A percentile compares a stretch with the other conserved stretches of the same genome.
Conservation (phyloP, 2,113 vertebrate species). For the Clarias macrocephalus region DNA sequence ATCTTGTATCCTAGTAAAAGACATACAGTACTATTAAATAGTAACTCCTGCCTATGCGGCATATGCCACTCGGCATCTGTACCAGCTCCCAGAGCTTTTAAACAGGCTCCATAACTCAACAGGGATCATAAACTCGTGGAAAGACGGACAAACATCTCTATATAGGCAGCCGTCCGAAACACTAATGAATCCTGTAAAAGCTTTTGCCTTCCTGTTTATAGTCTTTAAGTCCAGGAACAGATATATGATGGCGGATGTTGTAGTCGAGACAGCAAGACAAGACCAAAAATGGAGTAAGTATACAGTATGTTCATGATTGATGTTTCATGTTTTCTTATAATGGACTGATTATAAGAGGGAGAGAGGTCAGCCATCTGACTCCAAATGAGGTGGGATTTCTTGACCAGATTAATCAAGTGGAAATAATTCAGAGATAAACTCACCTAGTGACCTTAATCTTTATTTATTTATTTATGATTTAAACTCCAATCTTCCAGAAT, state of each 20-base stretch:
- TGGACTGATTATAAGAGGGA: slow-evolving; percentile 14
- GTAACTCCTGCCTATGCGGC: background rate
- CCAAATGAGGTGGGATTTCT: slow-evolving; percentile 25
- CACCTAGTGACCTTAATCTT: slow-evolving; percentile 20
- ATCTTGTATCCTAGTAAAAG: background rate
- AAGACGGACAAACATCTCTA: background rate
- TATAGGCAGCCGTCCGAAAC: slow-evolving; percentile 2
- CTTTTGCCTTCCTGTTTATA: background rate
- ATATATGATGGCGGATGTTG: background rate
- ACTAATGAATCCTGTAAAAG: slow-evolving; percentile 20
- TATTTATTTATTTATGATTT: no score
- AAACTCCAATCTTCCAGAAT: background rate
- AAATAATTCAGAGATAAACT: slow-evolving; percentile 40
- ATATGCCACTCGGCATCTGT: background rate
- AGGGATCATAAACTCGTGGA: background rate
- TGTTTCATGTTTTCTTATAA: background rate
- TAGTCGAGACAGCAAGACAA: background rate
- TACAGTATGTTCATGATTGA: background rate
- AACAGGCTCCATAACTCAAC: background rate
- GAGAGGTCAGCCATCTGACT: slow-evolving; percentile 26
- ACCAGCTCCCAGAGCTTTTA: background rate
- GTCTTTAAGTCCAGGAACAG: slow-evolving; percentile 6
- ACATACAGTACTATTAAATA: background rate
- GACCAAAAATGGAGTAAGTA: background rate
- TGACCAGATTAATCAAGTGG: slow-evolving; percentile 43